Base-by-base conservation (phyloP, 2,888 invertebrate genomes). In the Nomada lathburiana region DNA sequence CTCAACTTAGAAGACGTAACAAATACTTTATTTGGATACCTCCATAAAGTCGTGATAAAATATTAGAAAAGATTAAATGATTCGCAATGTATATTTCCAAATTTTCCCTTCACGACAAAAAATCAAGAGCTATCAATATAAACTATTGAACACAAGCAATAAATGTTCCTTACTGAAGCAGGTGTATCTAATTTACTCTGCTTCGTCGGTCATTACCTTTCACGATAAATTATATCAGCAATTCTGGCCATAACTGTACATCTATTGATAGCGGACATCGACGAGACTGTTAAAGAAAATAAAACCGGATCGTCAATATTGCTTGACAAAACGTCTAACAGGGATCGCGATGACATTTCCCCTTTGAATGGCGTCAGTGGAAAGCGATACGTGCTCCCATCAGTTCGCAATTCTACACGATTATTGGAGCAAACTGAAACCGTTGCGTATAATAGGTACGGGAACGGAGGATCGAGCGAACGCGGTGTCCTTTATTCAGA, bases 401-500 rank as follows among this genome's bases (percentile, higher is more conserved):
- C 13, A 11, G 29, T 59, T 50, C 18, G 16, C 29, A 29, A 47
- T 50, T 36, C 29, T 18, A 13, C 23, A 9, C 10, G 71, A 63
- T 76, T 57, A 63, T 47, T 42, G 23, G 16, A 13, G 36, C 23
- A 57, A 57, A 57, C 23, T 57, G 55, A 53, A 36, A 23, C 42
- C 13, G 10, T 62, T 18, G 59, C 36, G 73, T 57, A 67, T 78
- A 80, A 77, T 63, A 47, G 57, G 9, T 26, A n/a, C 63, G 57
- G 47, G 62, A 42, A 65, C 23, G 63, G 29, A 57, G 69, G 65
- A 29, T 60, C 65, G 76, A 42, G 74, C 76, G 73, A 72, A 80
- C 65, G 67, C 57, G 71, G 55, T 71, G 74, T 68, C 68, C 80
- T 77, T 82, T 77, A 72, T 73, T 76, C 70, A 60, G 60, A 47